Conservation (phyloP, 2,888 invertebrate species). For the Heteropelma amictum region DNA sequence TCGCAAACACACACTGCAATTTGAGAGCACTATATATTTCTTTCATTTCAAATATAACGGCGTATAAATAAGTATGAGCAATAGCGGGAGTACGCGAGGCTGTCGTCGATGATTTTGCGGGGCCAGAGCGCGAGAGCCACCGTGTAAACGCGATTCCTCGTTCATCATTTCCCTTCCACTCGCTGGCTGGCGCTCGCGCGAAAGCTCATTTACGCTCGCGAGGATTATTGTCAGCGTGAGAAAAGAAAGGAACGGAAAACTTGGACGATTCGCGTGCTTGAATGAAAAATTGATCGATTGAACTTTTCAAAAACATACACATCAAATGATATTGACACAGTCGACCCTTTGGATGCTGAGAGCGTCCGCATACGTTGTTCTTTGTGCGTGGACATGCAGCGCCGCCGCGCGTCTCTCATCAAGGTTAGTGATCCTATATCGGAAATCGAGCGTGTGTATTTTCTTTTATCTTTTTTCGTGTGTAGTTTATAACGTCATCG, state of each 20-base stretch:
- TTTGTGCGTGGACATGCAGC: constrained; percentile 68
- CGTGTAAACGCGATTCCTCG: constrained; percentile 36
- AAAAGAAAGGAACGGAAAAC: neutral
- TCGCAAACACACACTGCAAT: constrained; percentile 22
- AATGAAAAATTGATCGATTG: neutral
- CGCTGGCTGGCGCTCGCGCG: neutral
- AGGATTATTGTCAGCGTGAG: neutral
- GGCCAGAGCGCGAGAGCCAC: constrained; percentile 54
- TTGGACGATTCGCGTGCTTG: constrained; percentile 2
- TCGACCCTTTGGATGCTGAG: constrained; percentile 62
- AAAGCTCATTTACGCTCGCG: neutral
- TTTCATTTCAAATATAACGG: constrained; percentile 78
- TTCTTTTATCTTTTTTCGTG: neutral
- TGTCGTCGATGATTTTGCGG: constrained; percentile 68
- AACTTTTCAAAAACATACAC: constrained; percentile 40
- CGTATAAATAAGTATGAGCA: constrained; percentile 78
- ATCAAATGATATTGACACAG: constrained; percentile 64
- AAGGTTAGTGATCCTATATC: constrained; percentile 71
- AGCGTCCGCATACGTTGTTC: constrained; percentile 65
- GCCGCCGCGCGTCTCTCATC: constrained; percentile 68
- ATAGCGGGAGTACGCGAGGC: constrained; percentile 76
- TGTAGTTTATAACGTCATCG: constrained; percentile 13
- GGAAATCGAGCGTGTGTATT: constrained; percentile 5
- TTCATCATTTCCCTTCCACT: constrained; percentile 18
- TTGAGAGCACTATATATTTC: constrained; percentile 60